Percentiles rank a stretch among this genome's conserved stretches.
Evolutionary conservation across 1,140 invertebrate genomes (phyloP).

Genomic region (Tribolium castaneum): DNA sequence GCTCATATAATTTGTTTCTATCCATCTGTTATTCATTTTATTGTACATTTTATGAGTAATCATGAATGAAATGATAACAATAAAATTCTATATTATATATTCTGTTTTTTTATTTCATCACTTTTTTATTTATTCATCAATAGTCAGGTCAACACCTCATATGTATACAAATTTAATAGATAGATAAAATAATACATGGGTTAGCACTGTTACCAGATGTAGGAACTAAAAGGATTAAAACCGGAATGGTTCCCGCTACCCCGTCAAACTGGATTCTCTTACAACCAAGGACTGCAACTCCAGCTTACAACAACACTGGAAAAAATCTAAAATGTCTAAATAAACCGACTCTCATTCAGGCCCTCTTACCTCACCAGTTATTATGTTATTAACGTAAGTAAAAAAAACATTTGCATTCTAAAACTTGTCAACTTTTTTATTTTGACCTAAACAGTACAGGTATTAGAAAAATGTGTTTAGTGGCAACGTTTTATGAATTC

Average conservation of each 20-base stretch:
- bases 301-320: neutral
- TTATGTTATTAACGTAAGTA: no score
- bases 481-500: no score
- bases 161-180: neutral
- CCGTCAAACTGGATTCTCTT: constrained; percentile 5
- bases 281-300: neutral
- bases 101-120: constrained; percentile 48
- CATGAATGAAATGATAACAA: constrained; percentile 63
- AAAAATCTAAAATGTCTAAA: neutral
- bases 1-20: constrained; percentile 65
- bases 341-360: no score
- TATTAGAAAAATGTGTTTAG: no score
- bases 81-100: constrained; percentile 65
- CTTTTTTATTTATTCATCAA: neutral
- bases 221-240: neutral
- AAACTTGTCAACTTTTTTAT: no score
- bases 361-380: no score
- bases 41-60: constrained; percentile 65
- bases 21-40: constrained; percentile 65
- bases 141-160: neutral
- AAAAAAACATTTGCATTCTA: no score
- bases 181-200: neutral
- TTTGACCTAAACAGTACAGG: no score
- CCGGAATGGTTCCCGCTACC: neutral
- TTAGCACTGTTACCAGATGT: neutral